Evolutionary conservation across 2,888 invertebrate genomes (phyloP).

Genomic region (Synergus japonicus): DNA sequence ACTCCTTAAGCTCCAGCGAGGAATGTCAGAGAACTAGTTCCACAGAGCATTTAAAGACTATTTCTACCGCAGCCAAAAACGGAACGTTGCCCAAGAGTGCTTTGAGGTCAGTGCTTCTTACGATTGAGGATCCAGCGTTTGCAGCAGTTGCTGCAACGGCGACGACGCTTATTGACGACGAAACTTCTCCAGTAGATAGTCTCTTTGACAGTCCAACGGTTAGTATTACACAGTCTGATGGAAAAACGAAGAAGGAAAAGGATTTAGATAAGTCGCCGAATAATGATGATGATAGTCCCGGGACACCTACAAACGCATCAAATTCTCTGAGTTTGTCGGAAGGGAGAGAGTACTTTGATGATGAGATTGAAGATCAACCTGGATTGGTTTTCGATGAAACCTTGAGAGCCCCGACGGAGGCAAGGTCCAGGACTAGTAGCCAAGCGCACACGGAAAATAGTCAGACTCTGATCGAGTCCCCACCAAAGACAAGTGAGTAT

Average conservation of each 20-base stretch:
- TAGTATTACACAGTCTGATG: conserved; percentile 74
- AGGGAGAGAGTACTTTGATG: conserved; percentile 90
- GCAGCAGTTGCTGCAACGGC: conserved; percentile 85
- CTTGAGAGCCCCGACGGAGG: conserved; percentile 60
- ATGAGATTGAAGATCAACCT: conserved; percentile 95
- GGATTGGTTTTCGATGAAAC: conserved; percentile 88
- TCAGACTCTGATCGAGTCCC: conserved; percentile 72
- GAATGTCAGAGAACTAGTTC: conserved; percentile 70
- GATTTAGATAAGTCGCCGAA: conserved; percentile 77
- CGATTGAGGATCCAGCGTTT: conserved; percentile 87
- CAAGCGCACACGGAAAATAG: conserved; percentile 72
- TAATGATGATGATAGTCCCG: conserved; percentile 79
- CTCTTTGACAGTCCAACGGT: conserved; percentile 85
- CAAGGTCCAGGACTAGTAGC: conserved; percentile 58
- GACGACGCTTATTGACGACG: conserved; percentile 87
- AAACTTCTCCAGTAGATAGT: conserved; percentile 90
- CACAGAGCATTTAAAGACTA: conserved; percentile 65
- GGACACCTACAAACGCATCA: conserved; percentile 88
- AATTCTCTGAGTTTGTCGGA: conserved; percentile 90
- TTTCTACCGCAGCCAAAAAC: conserved; percentile 62
- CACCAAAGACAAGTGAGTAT: conserved; percentile 69
- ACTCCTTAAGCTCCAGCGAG: conserved; percentile 78
- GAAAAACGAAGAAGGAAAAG: conserved; percentile 76
- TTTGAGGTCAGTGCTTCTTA: conserved; percentile 80
- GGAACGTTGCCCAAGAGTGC: conserved; percentile 68